Conservation (phyloP, 1,140 invertebrate genomes). For the Atta colombica region DNA sequence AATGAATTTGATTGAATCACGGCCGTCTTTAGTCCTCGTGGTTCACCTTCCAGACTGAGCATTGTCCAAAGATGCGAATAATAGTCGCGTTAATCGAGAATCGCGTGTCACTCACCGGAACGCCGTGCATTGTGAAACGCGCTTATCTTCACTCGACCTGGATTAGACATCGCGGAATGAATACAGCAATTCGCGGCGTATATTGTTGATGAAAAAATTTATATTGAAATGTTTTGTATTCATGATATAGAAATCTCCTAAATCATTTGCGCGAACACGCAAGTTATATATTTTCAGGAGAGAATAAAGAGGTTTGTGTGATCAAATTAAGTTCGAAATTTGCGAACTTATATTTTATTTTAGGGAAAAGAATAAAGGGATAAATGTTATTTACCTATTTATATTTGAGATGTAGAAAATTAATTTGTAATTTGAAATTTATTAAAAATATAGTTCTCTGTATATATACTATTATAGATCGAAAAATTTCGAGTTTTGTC, state of each 20-base stretch:
- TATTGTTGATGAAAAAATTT: conserved; percentile 9
- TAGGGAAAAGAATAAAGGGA: not conserved
- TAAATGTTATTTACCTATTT: not conserved
- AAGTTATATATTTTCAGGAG: not conserved
- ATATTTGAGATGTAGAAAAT: not conserved
- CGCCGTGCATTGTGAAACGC: not conserved
- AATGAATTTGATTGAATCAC: conserved; percentile 56
- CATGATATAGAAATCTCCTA: not conserved
- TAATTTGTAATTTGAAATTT: not conserved
- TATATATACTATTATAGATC: not conserved
- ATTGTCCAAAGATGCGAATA: conserved; percentile 13
- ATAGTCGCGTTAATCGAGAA: conserved; percentile 38
- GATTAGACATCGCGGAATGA: not conserved
- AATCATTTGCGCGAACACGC: not conserved
- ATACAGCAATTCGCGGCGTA: not conserved
- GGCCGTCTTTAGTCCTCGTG: conserved; percentile 36
- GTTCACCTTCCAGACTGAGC: conserved; percentile 44
- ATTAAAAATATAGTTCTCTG: not conserved
- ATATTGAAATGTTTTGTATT: not conserved
- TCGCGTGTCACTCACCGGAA: conserved; percentile 20
- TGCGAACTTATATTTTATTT: not conserved
- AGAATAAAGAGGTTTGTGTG: not conserved
- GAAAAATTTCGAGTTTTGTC: not conserved
- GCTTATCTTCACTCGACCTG: not conserved
- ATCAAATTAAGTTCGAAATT: not conserved